Percentiles rank a stretch among this genome's conserved stretches.
Conservation (phyloP, 1,140 invertebrate species). For the Eupristina koningsbergeri region DNA sequence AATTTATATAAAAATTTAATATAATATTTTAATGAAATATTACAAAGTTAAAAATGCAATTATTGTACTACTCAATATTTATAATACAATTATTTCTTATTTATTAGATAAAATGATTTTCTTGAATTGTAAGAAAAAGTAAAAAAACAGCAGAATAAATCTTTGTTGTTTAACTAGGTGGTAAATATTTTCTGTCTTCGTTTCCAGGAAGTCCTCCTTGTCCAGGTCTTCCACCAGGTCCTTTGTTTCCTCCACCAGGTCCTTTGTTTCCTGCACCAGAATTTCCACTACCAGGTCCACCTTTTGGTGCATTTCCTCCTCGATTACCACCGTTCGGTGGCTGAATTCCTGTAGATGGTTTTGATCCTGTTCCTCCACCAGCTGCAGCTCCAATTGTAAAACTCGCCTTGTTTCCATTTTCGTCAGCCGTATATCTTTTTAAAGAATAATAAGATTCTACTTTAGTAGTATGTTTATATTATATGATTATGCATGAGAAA, state of each 20-base stretch:
- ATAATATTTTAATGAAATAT: not conserved
- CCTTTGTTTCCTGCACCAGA: slow-evolving; percentile 22
- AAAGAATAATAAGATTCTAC: not conserved
- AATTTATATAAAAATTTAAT: not conserved
- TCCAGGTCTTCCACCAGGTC: slow-evolving; percentile 29
- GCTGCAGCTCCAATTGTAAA: slow-evolving; percentile 65
- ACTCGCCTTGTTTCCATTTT: slow-evolving; percentile 69
- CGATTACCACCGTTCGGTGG: not conserved
- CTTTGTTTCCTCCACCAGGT: not conserved
- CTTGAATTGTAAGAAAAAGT: too few relatives aligned
- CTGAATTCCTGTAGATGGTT: not conserved
- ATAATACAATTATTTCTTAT: not conserved
- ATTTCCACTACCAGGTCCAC: not conserved
- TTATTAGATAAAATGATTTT: not conserved
- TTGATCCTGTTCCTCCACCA: slow-evolving; percentile 19
- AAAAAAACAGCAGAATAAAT: not conserved
- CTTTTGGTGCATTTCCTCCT: not conserved
- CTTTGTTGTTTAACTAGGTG: slow-evolving; percentile 52
- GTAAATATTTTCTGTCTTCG: slow-evolving; percentile 62
- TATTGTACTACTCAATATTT: not conserved
- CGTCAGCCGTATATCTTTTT: slow-evolving; percentile 68
- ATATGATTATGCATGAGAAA: too few relatives aligned
- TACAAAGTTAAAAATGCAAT: not conserved
- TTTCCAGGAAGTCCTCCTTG: slow-evolving; percentile 32
- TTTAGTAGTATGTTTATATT: not conserved